Evolutionary conservation across 2,888 invertebrate species (phyloP).

Genomic region (Hyposoter didymator): DNA sequence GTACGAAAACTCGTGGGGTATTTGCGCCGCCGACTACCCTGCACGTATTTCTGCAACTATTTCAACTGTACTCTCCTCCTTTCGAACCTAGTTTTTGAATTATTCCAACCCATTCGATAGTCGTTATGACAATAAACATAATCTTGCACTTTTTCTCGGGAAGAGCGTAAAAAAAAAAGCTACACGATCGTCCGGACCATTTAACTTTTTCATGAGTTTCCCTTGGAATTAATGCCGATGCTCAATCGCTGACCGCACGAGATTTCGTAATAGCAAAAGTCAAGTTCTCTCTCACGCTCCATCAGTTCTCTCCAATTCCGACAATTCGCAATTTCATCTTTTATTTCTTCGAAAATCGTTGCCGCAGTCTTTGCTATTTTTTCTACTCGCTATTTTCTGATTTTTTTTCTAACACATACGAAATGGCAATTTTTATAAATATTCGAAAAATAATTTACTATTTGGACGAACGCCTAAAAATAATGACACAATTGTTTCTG

Average conservation of each 20-base stretch:
- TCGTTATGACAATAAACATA: constrained; percentile 41
- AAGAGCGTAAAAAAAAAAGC: not conserved
- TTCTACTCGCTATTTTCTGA: not conserved
- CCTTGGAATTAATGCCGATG: constrained; percentile 16
- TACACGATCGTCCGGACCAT: not conserved
- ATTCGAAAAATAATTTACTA: not conserved
- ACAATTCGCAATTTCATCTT: not conserved
- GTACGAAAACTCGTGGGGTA: constrained; percentile 35
- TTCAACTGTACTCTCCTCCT: constrained; percentile 63
- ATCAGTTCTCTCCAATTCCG: not conserved
- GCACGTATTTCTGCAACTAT: constrained; percentile 61
- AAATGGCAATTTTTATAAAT: not conserved
- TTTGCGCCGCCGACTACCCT: constrained; percentile 30
- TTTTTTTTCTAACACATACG: not conserved
- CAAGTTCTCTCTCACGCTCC: not conserved
- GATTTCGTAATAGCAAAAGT: not conserved
- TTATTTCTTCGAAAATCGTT: not conserved
- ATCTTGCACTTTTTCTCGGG: not conserved
- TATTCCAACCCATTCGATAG: constrained; percentile 62
- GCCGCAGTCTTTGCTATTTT: not conserved
- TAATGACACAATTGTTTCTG: too few relatives aligned
- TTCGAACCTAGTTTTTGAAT: constrained; percentile 60
- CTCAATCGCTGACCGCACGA: constrained; percentile 40
- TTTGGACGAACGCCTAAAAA: too few relatives aligned
- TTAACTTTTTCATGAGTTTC: constrained; percentile 1